These are phyloP conservation scores for Sternarchorhynchus goeldii DNA, from an alignment of 2,797 vertebrate genomes.

Conservation along the genomic window DNA sequence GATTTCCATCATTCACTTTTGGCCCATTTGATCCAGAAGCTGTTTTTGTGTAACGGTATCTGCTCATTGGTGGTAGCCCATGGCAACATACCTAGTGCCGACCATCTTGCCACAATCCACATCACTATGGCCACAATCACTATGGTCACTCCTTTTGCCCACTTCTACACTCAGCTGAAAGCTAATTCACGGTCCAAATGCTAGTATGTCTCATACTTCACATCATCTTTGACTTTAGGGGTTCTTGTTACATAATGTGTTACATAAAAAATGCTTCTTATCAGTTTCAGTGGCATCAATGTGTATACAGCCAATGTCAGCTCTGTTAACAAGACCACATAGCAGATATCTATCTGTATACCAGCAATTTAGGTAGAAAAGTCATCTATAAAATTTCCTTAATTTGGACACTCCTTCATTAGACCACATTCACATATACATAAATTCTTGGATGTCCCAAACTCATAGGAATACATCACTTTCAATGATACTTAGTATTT, in stretches of 20 bases:
- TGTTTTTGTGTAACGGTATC: too few species aligned
- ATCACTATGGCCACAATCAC: too few species aligned
- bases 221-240: too few species aligned
- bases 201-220: too few species aligned
- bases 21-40: too few species aligned
- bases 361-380: constrained; percentile 56
- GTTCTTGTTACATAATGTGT: background rate
- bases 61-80: too few species aligned
- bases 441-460: constrained; percentile 54
- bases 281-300: constrained; percentile 30
- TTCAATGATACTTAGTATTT: constrained; percentile 58
- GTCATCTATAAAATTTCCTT: constrained; percentile 55
- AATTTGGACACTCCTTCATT: constrained; percentile 48
- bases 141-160: too few species aligned
- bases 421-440: constrained; percentile 58
- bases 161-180: too few species aligned
- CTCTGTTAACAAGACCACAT: constrained; percentile 48
- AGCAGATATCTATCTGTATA: constrained; percentile 49
- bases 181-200: too few species aligned
- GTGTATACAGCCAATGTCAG: constrained; percentile 48
- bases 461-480: constrained; percentile 49
- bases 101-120: too few species aligned
- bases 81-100: too few species aligned
- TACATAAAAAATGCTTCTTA: background rate
- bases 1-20: too few species aligned